Evolutionary conservation across 35 echinoderm and acorn worm genomes (phyloP), one percentile per base, ranked within the genome.

Genomic region (Nesometra sesokonis): DNA sequence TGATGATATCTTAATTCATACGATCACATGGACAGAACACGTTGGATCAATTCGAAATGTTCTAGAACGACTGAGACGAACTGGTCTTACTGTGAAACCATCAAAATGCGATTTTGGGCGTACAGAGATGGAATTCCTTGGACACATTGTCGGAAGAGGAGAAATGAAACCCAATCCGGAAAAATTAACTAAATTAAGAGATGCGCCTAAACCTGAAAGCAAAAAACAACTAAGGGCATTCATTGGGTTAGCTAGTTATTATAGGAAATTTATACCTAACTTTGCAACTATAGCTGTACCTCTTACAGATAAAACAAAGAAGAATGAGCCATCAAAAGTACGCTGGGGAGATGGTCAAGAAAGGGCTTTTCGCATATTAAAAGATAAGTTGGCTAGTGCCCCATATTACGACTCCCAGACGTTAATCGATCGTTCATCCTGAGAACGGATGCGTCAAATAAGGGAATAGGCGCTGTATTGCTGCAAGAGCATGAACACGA

Each of bases 41-140:
- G n/a, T n/a, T n/a, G n/a, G n/a, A n/a, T n/a, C n/a, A n/a, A n/a
- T n/a, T n/a, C n/a, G n/a, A n/a, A n/a, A n/a, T n/a, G 30, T 84
- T 9, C 32, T 89, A 0, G 30, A 32, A 3, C 35, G 88, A 11
- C 81, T 84, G 19, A 29, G 32, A 84, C 21, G 23, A 40, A 80
- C 88, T 13, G 32, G 36, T 0, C 40, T 89, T 9, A 89, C 88
- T 27, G 81, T 80, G 13, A 33, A 80, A 35, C 88, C 88, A 36
- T 34, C 79, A 11, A 89, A 89, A 36, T 89, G 88, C 37, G 38
- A 84, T 30, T 30, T 89, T 1, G 88, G 80, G 7, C 67, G 46
- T 77, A 30, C 35, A 23, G 3, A 83, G 21, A 33, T 89, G 13
- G 88, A 89, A 30, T 89, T 89, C 47, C 36, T 83, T 13, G 88